These are phyloP conservation scores for Rhamnusium bicolor DNA, from an alignment of 2,888 invertebrate genomes.

Conservation along the genomic window DNA sequence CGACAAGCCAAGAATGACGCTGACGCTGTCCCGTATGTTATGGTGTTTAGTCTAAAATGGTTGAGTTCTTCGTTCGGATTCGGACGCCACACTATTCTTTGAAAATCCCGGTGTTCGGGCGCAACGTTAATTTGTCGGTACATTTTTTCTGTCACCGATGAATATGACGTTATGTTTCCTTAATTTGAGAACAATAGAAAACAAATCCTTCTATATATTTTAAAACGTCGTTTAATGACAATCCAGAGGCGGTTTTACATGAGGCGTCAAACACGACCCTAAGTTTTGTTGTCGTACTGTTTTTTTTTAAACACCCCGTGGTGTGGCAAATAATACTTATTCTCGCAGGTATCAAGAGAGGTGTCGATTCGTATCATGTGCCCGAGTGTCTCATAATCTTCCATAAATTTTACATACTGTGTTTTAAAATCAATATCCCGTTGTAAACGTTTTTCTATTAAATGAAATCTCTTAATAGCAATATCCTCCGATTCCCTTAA, in stretches of 20 bases:
- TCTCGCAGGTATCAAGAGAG: no score
- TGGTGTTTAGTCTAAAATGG: constrained; percentile 53
- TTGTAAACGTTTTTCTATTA: constrained; percentile 47
- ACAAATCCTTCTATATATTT: constrained; percentile 58
- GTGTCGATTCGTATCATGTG: constrained; percentile 38
- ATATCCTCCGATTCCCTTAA: no score
- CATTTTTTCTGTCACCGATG: constrained; percentile 57
- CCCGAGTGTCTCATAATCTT: constrained; percentile 41
- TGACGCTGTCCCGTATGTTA: constrained; percentile 61
- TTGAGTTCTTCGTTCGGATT: constrained; percentile 44
- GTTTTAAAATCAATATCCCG: constrained; percentile 42
- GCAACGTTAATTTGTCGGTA: constrained; percentile 59
- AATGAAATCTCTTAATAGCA: constrained; percentile 45
- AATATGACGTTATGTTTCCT: no score
- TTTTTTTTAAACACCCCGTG: constrained; percentile 61
- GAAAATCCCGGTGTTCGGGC: constrained; percentile 47
- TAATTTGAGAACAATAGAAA: constrained; percentile 53
- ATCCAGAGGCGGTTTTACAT: constrained; percentile 49
- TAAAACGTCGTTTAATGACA: constrained; percentile 62
- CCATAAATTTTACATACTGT: constrained; percentile 43
- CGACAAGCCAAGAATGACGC: constrained; percentile 54
- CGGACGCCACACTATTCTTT: constrained; percentile 62
- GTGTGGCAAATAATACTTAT: constrained; percentile 60
- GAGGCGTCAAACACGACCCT: constrained; percentile 62
- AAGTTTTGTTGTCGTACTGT: constrained; percentile 58